Evolutionary conservation across 2,888 invertebrate genomes (phyloP).

Genomic region (Plusia festucae): DNA sequence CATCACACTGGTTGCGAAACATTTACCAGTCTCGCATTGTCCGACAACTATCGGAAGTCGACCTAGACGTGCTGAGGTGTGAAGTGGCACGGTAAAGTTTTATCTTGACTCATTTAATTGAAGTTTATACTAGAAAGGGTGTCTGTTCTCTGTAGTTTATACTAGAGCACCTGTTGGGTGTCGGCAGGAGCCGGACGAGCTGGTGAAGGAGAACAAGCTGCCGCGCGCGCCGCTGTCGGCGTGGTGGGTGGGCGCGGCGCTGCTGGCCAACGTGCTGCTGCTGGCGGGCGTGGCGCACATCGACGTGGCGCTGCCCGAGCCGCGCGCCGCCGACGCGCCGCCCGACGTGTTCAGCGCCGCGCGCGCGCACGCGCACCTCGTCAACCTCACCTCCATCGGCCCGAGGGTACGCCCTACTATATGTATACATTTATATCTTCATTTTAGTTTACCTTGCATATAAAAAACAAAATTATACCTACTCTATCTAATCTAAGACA

Average conservation of each 20-base stretch:
- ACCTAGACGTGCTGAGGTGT: no score
- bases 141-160: not conserved
- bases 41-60: no score
- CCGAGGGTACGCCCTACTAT: constrained; percentile 83
- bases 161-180: not conserved
- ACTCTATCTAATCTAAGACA: no score
- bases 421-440: no score
- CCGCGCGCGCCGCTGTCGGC: constrained; percentile 61
- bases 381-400: constrained; percentile 90
- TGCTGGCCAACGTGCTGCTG: constrained; percentile 86
- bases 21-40: no score
- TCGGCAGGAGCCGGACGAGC: constrained; percentile 31
- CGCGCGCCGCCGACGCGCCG: constrained; percentile 53
- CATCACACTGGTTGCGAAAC: no score
- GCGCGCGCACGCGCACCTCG: constrained; percentile 91
- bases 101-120: no score
- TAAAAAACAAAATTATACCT: no score
- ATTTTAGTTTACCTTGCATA: no score
- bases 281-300: constrained; percentile 87
- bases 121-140: not conserved
- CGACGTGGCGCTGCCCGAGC: constrained; percentile 87
- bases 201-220: constrained; percentile 72
- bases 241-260: constrained; percentile 84
- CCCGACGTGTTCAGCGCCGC: constrained; percentile 84
- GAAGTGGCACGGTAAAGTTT: no score